Evolutionary conservation across 1,140 invertebrate genomes (phyloP).

Genomic region (Brachionus calyciflorus): DNA sequence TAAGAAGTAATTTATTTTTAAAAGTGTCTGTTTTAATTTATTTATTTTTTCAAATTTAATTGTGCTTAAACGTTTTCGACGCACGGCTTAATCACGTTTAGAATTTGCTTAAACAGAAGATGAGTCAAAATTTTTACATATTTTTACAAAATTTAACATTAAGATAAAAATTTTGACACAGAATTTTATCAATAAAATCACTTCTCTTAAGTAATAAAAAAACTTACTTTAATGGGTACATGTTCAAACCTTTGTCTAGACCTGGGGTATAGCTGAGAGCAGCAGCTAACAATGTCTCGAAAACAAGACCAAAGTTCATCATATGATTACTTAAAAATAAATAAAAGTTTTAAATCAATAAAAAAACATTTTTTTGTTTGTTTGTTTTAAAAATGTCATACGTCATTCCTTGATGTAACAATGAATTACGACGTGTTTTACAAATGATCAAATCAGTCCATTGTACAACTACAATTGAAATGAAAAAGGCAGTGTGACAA

Average conservation of each 20-base stretch:
- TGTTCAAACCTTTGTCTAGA: constrained; percentile 59
- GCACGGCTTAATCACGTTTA: too few species aligned
- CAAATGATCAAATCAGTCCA: constrained; percentile 98
- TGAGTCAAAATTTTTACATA: too few species aligned
- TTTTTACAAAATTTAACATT: too few species aligned
- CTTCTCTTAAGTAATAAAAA: too few species aligned
- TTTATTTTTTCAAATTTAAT: too few species aligned
- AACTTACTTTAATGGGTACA: constrained; percentile 60
- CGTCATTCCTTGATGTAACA: constrained; percentile 88
- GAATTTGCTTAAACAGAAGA: too few species aligned
- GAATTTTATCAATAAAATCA: neutral
- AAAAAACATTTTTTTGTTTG: constrained; percentile 77
- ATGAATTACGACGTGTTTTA: constrained; percentile 92
- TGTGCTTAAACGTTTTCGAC: too few species aligned
- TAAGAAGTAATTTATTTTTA: too few species aligned
- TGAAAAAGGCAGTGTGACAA: constrained; percentile 97
- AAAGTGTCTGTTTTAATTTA: too few species aligned
- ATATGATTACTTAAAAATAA: constrained; percentile 75
- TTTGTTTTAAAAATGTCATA: too few species aligned
- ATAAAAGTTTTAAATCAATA: constrained; percentile 65
- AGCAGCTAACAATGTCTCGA: constrained; percentile 60
- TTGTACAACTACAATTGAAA: constrained; percentile 94
- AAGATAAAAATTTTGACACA: too few species aligned
- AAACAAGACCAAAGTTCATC: constrained; percentile 61
- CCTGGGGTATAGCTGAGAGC: constrained; percentile 60